Percentiles rank a stretch among this genome's conserved stretches.
Evolutionary conservation across 2,113 vertebrate species (phyloP).

Genomic region (Platanista minor): DNA sequence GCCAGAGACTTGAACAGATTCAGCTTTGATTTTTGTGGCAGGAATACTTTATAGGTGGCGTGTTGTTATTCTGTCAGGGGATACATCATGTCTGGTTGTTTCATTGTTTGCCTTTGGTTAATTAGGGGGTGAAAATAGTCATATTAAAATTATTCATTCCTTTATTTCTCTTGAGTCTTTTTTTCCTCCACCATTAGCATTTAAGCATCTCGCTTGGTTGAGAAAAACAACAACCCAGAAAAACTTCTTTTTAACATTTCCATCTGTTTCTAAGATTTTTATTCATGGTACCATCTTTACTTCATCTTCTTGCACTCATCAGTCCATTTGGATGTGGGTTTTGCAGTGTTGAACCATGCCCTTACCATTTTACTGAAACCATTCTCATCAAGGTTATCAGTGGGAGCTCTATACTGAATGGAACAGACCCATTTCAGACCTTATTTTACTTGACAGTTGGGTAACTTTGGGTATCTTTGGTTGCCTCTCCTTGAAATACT

Average conservation of each 20-base stretch:
- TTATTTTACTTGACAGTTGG: not conserved
- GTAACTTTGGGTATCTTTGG: not conserved
- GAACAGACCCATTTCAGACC: not conserved
- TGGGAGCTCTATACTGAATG: not conserved
- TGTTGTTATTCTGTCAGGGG: not conserved
- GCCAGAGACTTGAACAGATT: not conserved
- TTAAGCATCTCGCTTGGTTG: conserved; percentile 5
- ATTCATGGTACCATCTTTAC: not conserved
- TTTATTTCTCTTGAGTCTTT: conserved; percentile 9
- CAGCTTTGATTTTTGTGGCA: conserved; percentile 13
- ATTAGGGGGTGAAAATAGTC: not conserved
- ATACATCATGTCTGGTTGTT: not conserved
- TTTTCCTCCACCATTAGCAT: not conserved
- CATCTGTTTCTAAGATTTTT: not conserved
- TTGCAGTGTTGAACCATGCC: not conserved
- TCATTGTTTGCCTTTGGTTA: not conserved
- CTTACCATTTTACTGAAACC: not conserved
- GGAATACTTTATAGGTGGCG: not conserved
- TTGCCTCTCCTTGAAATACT: not conserved
- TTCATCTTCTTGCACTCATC: not conserved
- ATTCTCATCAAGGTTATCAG: not conserved
- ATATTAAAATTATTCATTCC: not conserved
- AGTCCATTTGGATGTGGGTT: not conserved
- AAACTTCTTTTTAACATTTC: not conserved
- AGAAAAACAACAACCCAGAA: not conserved